These are phyloP conservation scores for Diadumene lineata DNA, from an alignment of 92 coral and sea anemone species.

Conservation along the genomic window DNA sequence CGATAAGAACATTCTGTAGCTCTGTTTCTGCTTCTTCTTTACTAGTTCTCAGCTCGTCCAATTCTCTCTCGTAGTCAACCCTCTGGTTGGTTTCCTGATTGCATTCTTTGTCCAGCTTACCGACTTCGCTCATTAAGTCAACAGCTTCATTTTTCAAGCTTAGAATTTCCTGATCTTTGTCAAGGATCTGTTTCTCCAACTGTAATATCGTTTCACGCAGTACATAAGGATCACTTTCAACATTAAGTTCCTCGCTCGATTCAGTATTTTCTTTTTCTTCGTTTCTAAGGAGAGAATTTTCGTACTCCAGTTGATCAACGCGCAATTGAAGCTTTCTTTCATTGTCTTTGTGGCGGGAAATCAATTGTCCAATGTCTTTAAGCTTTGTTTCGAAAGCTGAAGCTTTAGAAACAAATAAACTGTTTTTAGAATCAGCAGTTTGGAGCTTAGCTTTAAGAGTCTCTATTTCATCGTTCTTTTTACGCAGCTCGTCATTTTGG, in stretches of 20 bases:
- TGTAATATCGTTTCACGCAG: slow-evolving; percentile 61
- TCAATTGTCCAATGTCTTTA: slow-evolving; percentile 44
- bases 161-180: slow-evolving; percentile 76
- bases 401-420: slow-evolving; percentile 45
- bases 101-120: slow-evolving; percentile 65
- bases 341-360: slow-evolving; percentile 47
- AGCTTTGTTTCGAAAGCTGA: slow-evolving; percentile 47
- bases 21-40: slow-evolving; percentile 50
- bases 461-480: slow-evolving; percentile 40
- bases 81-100: slow-evolving; percentile 44
- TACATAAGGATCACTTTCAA: slow-evolving; percentile 37
- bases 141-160: slow-evolving; percentile 75
- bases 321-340: slow-evolving; percentile 54
- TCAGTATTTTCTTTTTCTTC: slow-evolving; percentile 15
- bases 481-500: slow-evolving; percentile 56
- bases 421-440: slow-evolving; percentile 53
- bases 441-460: slow-evolving; percentile 52
- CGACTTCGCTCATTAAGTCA: slow-evolving; percentile 79
- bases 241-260: slow-evolving; percentile 16
- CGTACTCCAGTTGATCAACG: slow-evolving; percentile 41
- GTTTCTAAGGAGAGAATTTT: slow-evolving; percentile 32
- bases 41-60: slow-evolving; percentile 25
- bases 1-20: slow-evolving; percentile 43
- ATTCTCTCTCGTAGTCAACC: slow-evolving; percentile 35
- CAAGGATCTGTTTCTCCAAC: slow-evolving; percentile 65